Conservation (phyloP, 2,113 vertebrate species). For the Cyprinus carpio region DNA sequence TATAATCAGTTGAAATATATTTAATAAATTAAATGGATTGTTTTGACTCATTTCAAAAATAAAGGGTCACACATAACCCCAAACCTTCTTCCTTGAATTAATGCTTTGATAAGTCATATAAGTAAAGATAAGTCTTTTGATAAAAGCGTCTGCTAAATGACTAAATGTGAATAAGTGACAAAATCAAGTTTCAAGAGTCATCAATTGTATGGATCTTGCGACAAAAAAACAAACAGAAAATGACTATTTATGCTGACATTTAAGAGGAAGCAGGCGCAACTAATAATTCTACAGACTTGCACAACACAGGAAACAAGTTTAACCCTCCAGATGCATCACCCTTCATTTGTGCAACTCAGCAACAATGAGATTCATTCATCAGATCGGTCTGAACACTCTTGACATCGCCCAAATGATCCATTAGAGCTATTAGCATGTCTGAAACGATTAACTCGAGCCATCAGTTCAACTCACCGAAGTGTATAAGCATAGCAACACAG, state of each 20-base stretch:
- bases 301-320: conserved; percentile 34
- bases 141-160: no score
- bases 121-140: no score
- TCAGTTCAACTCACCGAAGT: not conserved
- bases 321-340: conserved; percentile 8
- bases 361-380: conserved; percentile 15
- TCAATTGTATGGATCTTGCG: not conserved
- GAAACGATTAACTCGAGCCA: not conserved
- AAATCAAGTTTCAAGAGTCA: not conserved
- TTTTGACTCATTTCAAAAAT: not conserved
- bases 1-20: not conserved
- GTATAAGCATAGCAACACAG: not conserved
- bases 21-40: not conserved
- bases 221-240: not conserved
- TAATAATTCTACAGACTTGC: not conserved
- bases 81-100: not conserved
- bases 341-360: not conserved
- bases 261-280: conserved; percentile 22
- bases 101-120: no score
- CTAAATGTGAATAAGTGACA: no score
- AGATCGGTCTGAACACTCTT: not conserved
- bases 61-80: not conserved
- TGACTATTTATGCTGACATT: not conserved
- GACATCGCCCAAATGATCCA: not conserved
- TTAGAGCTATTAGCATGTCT: not conserved